Conservation (phyloP, 2,888 invertebrate species). For the Caenorhabditis parvicauda region DNA sequence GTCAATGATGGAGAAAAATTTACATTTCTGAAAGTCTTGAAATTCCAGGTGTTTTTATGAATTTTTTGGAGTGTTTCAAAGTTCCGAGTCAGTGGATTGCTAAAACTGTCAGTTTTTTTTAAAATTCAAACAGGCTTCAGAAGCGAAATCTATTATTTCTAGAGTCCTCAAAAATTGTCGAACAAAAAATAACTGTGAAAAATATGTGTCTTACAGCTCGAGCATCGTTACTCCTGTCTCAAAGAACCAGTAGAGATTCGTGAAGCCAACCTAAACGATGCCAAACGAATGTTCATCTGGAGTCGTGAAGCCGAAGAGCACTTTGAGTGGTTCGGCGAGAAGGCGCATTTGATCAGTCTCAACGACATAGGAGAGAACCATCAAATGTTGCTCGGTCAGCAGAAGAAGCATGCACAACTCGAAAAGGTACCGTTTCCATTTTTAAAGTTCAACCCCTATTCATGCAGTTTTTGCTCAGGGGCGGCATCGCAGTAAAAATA, state of each 20-base stretch:
- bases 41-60: no score
- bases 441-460: constrained; percentile 4
- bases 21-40: no score
- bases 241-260: constrained; percentile 67
- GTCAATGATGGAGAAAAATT: no score
- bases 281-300: constrained; percentile 82
- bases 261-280: constrained; percentile 86
- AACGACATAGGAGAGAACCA: constrained; percentile 81
- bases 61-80: no score
- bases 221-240: constrained; percentile 68
- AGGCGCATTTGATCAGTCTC: constrained; percentile 82
- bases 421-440: constrained; percentile 76
- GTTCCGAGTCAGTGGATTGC: no score
- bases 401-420: constrained; percentile 87
- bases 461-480: no score
- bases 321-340: constrained; percentile 85
- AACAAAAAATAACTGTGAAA: no score
- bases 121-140: no score
- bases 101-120: no score
- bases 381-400: constrained; percentile 78
- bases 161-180: no score
- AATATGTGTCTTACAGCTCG: constrained; percentile 70
- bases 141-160: no score
- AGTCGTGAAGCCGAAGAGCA: constrained; percentile 89
- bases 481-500: no score